These are phyloP conservation scores for Chloromyia formosa DNA, from an alignment of 2,888 invertebrate species.

Conservation along the genomic window DNA sequence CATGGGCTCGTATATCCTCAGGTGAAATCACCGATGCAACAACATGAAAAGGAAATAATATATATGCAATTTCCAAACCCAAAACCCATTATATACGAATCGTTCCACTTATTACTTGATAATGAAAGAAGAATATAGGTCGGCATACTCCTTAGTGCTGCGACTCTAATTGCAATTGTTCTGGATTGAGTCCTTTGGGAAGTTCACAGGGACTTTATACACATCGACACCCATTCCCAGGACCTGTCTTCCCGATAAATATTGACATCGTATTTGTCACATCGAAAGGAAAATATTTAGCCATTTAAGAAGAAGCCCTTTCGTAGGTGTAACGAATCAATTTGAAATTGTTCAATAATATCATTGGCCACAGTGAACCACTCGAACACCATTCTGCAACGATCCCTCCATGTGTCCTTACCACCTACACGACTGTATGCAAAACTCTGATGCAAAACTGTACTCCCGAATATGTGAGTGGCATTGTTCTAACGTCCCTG, in stretches of 20 bases:
- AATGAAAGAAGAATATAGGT: no score
- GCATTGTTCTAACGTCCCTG: neutral
- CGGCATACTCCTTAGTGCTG: neutral
- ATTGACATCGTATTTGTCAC: slow-evolving; percentile 15
- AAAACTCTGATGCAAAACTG: slow-evolving; percentile 31
- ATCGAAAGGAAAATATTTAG: slow-evolving; percentile 20
- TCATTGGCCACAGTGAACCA: neutral
- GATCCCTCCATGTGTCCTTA: neutral
- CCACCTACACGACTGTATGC: slow-evolving; percentile 23
- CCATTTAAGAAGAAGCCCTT: neutral
- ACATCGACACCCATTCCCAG: neutral
- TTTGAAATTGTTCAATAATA: slow-evolving; percentile 1
- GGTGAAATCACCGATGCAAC: no score
- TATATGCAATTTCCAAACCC: no score
- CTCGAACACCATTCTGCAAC: neutral
- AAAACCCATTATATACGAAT: no score
- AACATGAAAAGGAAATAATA: no score
- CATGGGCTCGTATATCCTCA: no score
- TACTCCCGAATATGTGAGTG: neutral
- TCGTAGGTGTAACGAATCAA: slow-evolving; percentile 17
- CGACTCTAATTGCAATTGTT: slow-evolving; percentile 25
- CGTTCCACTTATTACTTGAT: no score
- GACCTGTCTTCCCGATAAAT: neutral
- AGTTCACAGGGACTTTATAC: neutral
- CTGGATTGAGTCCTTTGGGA: neutral